These are phyloP conservation scores for Sebastolobus altivelis DNA, from an alignment of 2,797 vertebrate genomes.

Conservation along the genomic window DNA sequence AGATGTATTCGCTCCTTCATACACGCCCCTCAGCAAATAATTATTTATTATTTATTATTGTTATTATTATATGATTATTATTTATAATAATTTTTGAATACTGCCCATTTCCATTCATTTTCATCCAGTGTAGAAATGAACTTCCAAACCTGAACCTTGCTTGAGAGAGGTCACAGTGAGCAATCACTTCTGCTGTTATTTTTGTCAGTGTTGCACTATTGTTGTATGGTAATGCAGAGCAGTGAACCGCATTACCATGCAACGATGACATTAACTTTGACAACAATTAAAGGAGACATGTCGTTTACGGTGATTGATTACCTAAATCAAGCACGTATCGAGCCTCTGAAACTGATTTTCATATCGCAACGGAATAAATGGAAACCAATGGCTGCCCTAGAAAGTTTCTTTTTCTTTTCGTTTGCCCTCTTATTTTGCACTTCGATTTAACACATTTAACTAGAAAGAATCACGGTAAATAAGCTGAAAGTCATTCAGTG, in stretches of 20 bases:
- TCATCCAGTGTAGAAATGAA: background rate
- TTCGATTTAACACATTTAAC: background rate
- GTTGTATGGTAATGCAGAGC: constrained; percentile 13
- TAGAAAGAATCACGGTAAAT: background rate
- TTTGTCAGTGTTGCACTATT: constrained; percentile 13
- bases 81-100: background rate
- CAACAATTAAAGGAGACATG: constrained; percentile 32
- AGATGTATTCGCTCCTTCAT: too few species aligned
- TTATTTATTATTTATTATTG: too few species aligned
- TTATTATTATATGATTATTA: too few species aligned
- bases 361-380: background rate
- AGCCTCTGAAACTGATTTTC: background rate
- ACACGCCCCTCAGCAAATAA: too few species aligned
- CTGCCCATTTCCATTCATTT: background rate
- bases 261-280: constrained; percentile 29
- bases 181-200: constrained; percentile 20
- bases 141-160: background rate
- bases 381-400: background rate
- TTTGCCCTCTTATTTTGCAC: background rate
- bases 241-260: background rate
- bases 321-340: constrained; percentile 4
- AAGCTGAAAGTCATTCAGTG: background rate
- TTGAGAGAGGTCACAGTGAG: constrained; percentile 2
- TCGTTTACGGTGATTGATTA: constrained; percentile 38
- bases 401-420: background rate